Evolutionary conservation across 2,888 invertebrate genomes (phyloP).

Genomic region (Tubulanus polymorphus): DNA sequence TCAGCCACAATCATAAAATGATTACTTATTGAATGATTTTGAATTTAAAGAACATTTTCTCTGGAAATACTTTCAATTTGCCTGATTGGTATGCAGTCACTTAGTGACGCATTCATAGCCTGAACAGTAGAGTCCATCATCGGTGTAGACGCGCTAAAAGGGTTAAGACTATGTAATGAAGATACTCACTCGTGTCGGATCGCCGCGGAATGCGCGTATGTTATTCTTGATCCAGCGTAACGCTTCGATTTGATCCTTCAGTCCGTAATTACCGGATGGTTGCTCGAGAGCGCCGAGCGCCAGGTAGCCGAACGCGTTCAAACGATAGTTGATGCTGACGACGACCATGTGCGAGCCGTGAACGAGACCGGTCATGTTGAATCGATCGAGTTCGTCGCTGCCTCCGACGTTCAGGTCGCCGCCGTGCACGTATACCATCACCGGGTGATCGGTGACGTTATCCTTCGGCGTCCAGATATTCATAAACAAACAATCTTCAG

Average conservation of each 20-base stretch:
- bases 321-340: slow-evolving; percentile 20
- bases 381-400: slow-evolving; percentile 9
- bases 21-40: too few species aligned
- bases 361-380: slow-evolving; percentile 11
- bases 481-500: not conserved
- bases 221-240: not conserved
- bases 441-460: not conserved
- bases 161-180: too few species aligned
- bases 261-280: not conserved
- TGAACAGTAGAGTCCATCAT: too few species aligned
- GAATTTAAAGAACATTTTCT: too few species aligned
- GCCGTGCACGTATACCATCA: not conserved
- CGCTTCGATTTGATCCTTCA: not conserved
- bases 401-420: slow-evolving; percentile 4
- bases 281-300: not conserved
- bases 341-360: slow-evolving; percentile 14
- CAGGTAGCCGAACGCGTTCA: slow-evolving; percentile 23
- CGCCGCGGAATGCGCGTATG: not conserved
- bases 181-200: not conserved
- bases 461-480: not conserved
- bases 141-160: too few species aligned
- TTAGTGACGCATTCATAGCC: too few species aligned
- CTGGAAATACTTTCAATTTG: too few species aligned
- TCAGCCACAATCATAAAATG: too few species aligned
- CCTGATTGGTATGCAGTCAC: too few species aligned